Evolutionary conservation across 2,797 vertebrate species (phyloP).

Genomic region (Pteropus rufus): DNA sequence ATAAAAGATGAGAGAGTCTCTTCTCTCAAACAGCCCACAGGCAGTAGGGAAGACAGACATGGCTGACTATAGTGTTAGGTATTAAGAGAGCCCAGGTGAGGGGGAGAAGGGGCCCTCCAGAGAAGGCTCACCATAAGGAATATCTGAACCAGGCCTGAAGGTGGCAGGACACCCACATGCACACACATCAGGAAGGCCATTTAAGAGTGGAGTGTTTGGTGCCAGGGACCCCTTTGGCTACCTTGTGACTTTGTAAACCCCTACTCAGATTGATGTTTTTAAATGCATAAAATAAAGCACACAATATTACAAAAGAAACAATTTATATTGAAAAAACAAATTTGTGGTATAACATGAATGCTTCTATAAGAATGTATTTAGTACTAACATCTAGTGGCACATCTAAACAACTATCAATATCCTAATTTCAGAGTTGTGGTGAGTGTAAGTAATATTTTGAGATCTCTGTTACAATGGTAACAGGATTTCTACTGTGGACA

Average conservation of each 20-base stretch:
- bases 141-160: neutral
- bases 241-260: neutral
- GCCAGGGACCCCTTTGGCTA: neutral
- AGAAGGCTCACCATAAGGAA: neutral
- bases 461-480: neutral
- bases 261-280: neutral
- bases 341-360: neutral
- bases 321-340: neutral
- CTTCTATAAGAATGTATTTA: conserved; percentile 3
- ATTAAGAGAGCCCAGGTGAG: neutral
- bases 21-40: neutral
- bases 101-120: neutral
- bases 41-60: neutral
- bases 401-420: neutral
- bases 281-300: neutral
- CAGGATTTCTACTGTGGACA: neutral
- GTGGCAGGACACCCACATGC: neutral
- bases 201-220: neutral
- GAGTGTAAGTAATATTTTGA: neutral
- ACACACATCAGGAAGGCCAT: neutral
- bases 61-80: neutral
- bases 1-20: neutral
- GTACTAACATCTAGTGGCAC: neutral
- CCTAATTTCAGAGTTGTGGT: neutral
- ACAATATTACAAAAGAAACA: neutral